Base-by-base conservation (phyloP, 2,113 vertebrate genomes). In the Edolisoma coerulescens region DNA sequence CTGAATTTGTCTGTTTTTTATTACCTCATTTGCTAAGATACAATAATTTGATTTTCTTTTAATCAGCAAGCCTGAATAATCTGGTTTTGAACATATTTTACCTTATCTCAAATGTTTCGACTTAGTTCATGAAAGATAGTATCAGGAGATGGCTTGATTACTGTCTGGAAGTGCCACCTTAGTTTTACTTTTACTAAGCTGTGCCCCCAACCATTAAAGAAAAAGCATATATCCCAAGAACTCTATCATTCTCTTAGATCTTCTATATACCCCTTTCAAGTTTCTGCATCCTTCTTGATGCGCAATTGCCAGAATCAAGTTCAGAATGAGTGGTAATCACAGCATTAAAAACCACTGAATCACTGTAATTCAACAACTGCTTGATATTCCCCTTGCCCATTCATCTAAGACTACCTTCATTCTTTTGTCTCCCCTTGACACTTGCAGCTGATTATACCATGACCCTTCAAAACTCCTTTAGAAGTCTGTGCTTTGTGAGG, bases 401-500 rank as follows among this genome's bases (percentile, higher is more conserved):
- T 96, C 87, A 87, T 75, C 60, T 68, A 84, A 74, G 30, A 84
- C 73, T 94, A 87, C 87, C 83, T 83, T 85, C 44, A 81, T 89
- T 87, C 92, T 96, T 87, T 74, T 67, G 77, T 59, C 60, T 84
- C 56, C 56, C 52, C 54, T 86, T 81, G 87, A 95, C 77, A 84
- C 60, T 54, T 77, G 81, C 74, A 91, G 65, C 65, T 87, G 92
- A 95, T 89, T 81, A 94, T 54, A 89, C 69, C 28, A 84, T 24
- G 73, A 93, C 84, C 69, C 92, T 89, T 91, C 89, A 91, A 75
- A 91, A 93, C 64, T 63, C 84, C 85, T 78, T 89, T 33, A 89
- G 73, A 94, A 91, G 42, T 68, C 91, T 90, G 26, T 73, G 84
- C 84, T 96, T 94, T 94, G 71, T 80, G 35, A 86, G 39, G 84